These are phyloP conservation scores for Alosa sapidissima DNA, from an alignment of 2,797 vertebrate species.

Conservation along the genomic window DNA sequence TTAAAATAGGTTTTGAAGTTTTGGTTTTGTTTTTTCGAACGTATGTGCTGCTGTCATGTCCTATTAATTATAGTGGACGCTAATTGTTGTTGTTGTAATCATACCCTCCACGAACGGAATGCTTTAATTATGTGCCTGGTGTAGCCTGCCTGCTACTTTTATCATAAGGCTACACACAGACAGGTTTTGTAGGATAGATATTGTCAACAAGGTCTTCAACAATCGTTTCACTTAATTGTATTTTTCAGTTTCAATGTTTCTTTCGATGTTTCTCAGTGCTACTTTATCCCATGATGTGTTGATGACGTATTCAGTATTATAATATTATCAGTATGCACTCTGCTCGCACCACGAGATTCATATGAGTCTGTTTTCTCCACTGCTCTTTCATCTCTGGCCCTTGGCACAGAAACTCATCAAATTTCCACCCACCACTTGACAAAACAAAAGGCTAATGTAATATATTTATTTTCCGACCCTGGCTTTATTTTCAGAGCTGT, in stretches of 20 bases:
- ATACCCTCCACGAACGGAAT: too few relatives aligned
- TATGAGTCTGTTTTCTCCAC: not conserved
- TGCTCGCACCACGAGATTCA: not conserved
- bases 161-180: not conserved
- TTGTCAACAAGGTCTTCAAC: not conserved
- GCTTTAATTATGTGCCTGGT: too few relatives aligned
- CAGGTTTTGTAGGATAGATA: not conserved
- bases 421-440: not conserved
- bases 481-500: not conserved
- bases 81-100: too few relatives aligned
- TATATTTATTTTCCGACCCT: not conserved
- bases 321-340: not conserved
- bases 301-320: not conserved
- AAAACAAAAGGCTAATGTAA: conserved; percentile 2
- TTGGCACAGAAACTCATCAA: not conserved
- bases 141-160: too few relatives aligned
- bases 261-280: not conserved
- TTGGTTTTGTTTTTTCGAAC: too few relatives aligned
- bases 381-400: conserved; percentile 1
- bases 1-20: too few relatives aligned
- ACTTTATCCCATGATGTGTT: not conserved
- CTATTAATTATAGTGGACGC: too few relatives aligned
- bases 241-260: not conserved
- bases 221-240: not conserved
- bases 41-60: too few relatives aligned